Conservation (phyloP, 2,888 invertebrate species). For the Caenorhabditis becei region DNA sequence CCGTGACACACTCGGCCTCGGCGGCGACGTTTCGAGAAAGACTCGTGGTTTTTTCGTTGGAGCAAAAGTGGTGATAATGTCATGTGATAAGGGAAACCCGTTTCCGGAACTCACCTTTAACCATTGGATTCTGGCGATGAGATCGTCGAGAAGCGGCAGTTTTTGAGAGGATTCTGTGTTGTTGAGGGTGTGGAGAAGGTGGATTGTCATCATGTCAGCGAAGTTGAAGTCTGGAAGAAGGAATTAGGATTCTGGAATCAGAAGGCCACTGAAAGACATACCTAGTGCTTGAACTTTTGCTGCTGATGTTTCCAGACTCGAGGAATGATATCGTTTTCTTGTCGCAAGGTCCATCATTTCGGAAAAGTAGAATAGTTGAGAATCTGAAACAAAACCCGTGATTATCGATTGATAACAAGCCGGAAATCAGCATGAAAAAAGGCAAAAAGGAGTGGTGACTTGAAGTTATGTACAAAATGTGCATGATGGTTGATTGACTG, state of each 20-base stretch:
- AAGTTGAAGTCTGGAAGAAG: conserved; percentile 13
- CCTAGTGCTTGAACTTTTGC: conserved; percentile 25
- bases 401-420: background rate
- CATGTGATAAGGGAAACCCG: conserved; percentile 7
- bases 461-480: conserved; percentile 36
- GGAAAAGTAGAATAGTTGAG: background rate
- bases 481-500: conserved; percentile 46
- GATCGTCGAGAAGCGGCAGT: conserved; percentile 30
- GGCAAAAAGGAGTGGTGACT: background rate
- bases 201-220: conserved; percentile 20
- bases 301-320: background rate
- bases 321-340: conserved; percentile 15
- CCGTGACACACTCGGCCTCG: conserved; percentile 9
- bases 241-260: background rate
- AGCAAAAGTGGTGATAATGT: conserved; percentile 8
- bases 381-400: background rate
- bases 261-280: background rate
- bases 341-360: conserved; percentile 16
- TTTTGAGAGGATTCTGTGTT: conserved; percentile 26
- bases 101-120: conserved; percentile 25
- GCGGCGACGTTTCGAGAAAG: background rate
- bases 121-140: conserved; percentile 31
- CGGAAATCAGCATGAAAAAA: background rate
- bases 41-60: conserved; percentile 6
- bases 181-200: conserved; percentile 29